Percentiles rank a stretch among this genome's conserved stretches.
phyloP scores from a whole-genome alignment of 2,797 vertebrate species.

The Adelosebastes latens region DNA sequence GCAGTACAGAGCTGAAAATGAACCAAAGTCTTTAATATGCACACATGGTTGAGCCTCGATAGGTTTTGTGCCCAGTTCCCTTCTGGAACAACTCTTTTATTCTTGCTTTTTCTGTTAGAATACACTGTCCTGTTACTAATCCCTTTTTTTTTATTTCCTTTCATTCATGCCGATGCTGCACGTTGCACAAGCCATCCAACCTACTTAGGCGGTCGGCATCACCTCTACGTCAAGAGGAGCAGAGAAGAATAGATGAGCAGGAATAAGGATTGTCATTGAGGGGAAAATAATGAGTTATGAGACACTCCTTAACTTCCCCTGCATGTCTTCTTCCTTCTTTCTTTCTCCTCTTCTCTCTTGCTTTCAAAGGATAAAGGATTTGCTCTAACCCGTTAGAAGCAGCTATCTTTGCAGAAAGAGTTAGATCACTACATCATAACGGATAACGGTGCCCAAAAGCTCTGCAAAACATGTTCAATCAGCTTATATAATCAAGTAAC shows the following conservation, averaged over 20 bases:
- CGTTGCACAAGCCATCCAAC: slow-evolving; percentile 23
- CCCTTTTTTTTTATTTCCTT: background rate
- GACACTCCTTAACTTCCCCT: background rate
- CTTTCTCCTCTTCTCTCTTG: background rate
- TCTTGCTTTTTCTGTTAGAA: background rate
- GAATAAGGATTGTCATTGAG: background rate
- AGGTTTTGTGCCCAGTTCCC: background rate
- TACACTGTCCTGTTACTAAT: background rate
- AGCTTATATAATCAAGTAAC: background rate
- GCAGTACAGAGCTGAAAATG: background rate
- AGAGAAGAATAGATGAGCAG: background rate
- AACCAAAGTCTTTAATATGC: background rate
- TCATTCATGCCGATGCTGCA: slow-evolving; percentile 17
- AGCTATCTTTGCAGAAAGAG: background rate
- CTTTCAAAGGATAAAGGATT: background rate
- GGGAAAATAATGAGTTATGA: background rate
- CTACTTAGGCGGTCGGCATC: background rate
- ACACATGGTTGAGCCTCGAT: background rate
- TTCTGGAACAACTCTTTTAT: background rate
- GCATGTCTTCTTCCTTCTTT: background rate
- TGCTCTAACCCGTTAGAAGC: background rate
- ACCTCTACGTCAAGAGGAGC: background rate
- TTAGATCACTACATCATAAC: background rate
- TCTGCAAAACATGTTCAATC: background rate
- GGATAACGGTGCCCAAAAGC: background rate